Conservation (phyloP, 2,113 vertebrate species). For the Erpornis zantholeuca region DNA sequence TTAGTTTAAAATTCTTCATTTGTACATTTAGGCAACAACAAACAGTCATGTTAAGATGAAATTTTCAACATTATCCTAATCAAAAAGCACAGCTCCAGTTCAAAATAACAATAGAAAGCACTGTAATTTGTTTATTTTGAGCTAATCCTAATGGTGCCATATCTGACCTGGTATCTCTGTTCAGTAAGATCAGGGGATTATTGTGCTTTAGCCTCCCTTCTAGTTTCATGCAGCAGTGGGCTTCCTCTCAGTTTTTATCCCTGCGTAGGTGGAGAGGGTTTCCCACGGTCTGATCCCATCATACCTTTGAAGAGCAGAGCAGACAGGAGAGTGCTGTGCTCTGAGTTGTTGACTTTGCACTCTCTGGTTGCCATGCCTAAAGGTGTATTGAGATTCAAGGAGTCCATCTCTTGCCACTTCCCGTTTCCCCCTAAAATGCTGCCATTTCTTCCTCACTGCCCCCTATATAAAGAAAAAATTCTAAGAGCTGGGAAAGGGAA, state of each 20-base stretch:
- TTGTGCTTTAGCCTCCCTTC: not conserved
- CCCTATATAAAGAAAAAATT: not conserved
- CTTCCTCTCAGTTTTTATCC: not conserved
- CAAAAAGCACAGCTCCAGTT: not conserved
- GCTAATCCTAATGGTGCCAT: not conserved
- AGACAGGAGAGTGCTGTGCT: not conserved
- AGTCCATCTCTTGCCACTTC: not conserved
- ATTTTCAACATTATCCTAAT: not conserved
- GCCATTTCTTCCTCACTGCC: not conserved
- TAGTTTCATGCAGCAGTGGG: not conserved
- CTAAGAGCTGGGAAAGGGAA: not conserved
- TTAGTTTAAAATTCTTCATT: not conserved
- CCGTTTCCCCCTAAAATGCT: not conserved
- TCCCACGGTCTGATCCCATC: not conserved
- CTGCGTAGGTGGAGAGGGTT: accelerated
- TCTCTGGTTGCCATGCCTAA: not conserved
- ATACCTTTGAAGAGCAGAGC: not conserved
- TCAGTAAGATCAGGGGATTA: not conserved
- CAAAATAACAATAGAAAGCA: not conserved
- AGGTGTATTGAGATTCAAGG: not conserved
- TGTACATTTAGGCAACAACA: not conserved
- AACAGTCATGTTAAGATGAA: not conserved
- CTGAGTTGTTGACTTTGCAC: not conserved
- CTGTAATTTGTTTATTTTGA: not conserved
- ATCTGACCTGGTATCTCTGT: not conserved